These are phyloP conservation scores for Sardina pilchardus DNA, from an alignment of 2,113 vertebrate species.

Conservation along the genomic window DNA sequence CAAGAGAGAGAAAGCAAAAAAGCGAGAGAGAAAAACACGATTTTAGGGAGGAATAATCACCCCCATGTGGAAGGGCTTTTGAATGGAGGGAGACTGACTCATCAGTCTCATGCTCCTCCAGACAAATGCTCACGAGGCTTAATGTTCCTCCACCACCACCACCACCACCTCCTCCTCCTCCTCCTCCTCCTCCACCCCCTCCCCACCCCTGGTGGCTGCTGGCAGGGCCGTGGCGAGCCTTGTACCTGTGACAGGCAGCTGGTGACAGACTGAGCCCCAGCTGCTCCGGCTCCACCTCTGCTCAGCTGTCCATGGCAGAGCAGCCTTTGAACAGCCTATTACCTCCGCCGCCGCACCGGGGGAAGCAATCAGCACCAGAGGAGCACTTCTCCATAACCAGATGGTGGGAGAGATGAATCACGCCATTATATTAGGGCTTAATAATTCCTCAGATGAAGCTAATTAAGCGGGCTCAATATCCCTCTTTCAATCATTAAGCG, in stretches of 20 bases:
- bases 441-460: conserved; percentile 79
- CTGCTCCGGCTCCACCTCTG: conserved; percentile 72
- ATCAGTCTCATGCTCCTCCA: neutral
- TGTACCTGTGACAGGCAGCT: conserved; percentile 66
- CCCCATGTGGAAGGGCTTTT: neutral
- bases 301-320: conserved; percentile 73
- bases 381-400: conserved; percentile 67
- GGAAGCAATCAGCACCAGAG: conserved; percentile 74
- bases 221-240: conserved; percentile 51
- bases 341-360: conserved; percentile 70
- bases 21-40: neutral
- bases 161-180: neutral
- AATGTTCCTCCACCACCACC: neutral
- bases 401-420: conserved; percentile 78
- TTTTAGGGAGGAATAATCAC: neutral
- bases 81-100: neutral
- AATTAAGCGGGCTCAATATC: conserved; percentile 66
- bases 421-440: conserved; percentile 74
- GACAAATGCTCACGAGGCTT: neutral
- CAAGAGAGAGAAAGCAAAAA: no score
- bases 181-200: neutral
- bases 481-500: conserved; percentile 42
- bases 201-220: neutral
- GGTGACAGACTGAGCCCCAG: conserved; percentile 69
- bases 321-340: conserved; percentile 77